phyloP scores from a whole-genome alignment of 2,888 invertebrate genomes.

The Pemphredon lugubris region DNA sequence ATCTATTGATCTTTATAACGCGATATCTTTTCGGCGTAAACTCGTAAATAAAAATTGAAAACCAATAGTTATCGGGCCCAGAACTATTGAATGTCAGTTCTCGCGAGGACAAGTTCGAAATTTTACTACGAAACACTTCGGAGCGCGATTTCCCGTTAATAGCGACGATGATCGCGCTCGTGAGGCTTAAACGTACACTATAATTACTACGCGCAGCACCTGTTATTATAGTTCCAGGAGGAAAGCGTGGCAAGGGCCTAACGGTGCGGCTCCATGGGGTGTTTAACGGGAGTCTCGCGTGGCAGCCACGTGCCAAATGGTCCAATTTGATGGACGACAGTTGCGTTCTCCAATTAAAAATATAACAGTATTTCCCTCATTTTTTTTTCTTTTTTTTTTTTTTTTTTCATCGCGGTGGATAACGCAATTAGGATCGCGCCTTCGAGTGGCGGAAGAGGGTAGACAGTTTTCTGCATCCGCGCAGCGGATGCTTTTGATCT shows the following conservation, averaged over 20 bases:
- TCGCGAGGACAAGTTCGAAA: too few relatives aligned
- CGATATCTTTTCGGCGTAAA: too few relatives aligned
- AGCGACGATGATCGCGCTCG: conserved; percentile 11
- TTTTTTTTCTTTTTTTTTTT: conserved; percentile 24
- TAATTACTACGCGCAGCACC: conserved; percentile 62
- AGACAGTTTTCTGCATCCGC: conserved; percentile 35
- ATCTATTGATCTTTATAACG: too few relatives aligned
- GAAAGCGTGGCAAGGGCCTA: conserved; percentile 46
- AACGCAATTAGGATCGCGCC: conserved; percentile 62
- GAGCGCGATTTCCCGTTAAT: conserved; percentile 30
- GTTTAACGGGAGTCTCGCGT: conserved; percentile 62
- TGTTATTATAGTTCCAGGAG: conserved; percentile 64
- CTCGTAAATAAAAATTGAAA: too few relatives aligned
- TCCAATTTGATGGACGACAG: conserved; percentile 68
- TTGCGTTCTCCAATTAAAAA: conserved; percentile 70
- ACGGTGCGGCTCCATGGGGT: conserved; percentile 48
- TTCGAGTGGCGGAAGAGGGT: conserved; percentile 48
- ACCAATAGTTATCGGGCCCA: too few relatives aligned
- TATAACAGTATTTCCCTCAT: conserved; percentile 60
- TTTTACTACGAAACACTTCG: too few relatives aligned
- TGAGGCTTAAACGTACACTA: conserved; percentile 30
- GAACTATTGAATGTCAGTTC: too few relatives aligned
- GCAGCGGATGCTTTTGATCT: conserved; percentile 50
- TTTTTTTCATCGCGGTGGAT: conserved; percentile 23
- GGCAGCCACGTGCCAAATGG: conserved; percentile 68